phyloP scores from a whole-genome alignment of 2,113 vertebrate species.

The Rhineura floridana region DNA sequence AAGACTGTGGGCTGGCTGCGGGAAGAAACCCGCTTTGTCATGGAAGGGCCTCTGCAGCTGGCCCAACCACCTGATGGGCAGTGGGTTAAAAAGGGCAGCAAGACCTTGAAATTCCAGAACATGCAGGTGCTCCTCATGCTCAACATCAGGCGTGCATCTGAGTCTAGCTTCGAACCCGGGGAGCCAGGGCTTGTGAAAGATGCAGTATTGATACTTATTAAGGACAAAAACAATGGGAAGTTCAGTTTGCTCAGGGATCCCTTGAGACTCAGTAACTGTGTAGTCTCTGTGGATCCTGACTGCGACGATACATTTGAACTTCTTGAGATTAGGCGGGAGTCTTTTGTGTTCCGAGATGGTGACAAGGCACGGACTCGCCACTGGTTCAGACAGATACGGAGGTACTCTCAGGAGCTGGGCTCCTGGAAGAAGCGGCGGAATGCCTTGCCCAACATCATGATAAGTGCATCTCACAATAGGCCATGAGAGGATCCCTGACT shows the following conservation, averaged over 20 bases:
- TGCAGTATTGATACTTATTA: conserved; percentile 87
- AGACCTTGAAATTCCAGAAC: conserved; percentile 91
- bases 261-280: conserved; percentile 87
- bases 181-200: conserved; percentile 80
- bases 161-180: conserved; percentile 68
- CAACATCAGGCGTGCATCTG: conserved; percentile 69
- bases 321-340: conserved; percentile 88
- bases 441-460: conserved; percentile 93
- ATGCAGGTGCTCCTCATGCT: conserved; percentile 91
- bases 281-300: conserved; percentile 86
- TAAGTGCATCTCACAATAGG: conserved; percentile 85
- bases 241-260: conserved; percentile 88
- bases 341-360: conserved; percentile 86
- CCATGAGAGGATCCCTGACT: conserved; percentile 73
- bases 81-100: conserved; percentile 91
- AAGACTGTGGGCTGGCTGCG: conserved; percentile 87
- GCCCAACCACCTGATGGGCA: conserved; percentile 89
- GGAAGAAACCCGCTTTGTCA: conserved; percentile 88
- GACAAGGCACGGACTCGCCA: conserved; percentile 89
- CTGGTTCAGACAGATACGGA: conserved; percentile 88
- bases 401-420: conserved; percentile 85
- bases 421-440: conserved; percentile 91
- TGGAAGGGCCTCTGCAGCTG: conserved; percentile 89
- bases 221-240: conserved; percentile 91
- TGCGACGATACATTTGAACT: conserved; percentile 90